phyloP scores from a whole-genome alignment of 1,140 invertebrate species.

The Drosophila repleta region DNA sequence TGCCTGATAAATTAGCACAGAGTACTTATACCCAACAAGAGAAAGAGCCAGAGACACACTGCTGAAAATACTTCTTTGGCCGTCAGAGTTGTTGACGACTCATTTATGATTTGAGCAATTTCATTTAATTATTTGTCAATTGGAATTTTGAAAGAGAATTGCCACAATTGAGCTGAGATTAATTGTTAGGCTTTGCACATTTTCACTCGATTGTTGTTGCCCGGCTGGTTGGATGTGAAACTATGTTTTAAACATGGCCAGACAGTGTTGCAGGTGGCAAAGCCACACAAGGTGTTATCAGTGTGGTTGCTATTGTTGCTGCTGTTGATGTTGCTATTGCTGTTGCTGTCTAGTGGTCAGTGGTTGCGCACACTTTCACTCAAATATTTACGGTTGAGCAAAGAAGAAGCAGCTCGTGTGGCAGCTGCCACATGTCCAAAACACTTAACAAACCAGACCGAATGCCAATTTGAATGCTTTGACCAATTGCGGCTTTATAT shows the following conservation, averaged over 20 bases:
- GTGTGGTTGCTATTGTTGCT: constrained; percentile 3
- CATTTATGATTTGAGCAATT: constrained; percentile 4
- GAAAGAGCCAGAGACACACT: too few relatives aligned
- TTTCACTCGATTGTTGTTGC: constrained; percentile 34
- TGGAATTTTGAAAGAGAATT: constrained; percentile 1
- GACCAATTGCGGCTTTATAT: constrained; percentile 27
- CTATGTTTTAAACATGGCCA: constrained; percentile 22
- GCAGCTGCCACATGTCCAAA: constrained; percentile 32
- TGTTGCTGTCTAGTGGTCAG: constrained; percentile 39
- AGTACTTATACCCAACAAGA: too few relatives aligned
- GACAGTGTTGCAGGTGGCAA: constrained; percentile 28
- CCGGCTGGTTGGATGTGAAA: constrained; percentile 2
- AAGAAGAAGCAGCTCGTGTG: constrained; percentile 18
- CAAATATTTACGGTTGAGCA: constrained; percentile 73
- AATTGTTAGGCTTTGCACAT: constrained; percentile 36
- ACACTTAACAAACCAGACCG: constrained; percentile 64
- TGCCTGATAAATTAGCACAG: too few relatives aligned
- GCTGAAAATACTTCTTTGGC: too few relatives aligned
- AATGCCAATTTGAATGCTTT: constrained; percentile 24
- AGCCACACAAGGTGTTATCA: constrained; percentile 68
- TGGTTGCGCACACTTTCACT: constrained; percentile 64
- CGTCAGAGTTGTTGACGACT: too few relatives aligned
- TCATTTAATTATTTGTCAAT: constrained; percentile 25
- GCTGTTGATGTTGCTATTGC: constrained; percentile 1
- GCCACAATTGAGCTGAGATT: constrained; percentile 12